These are phyloP conservation scores for Drosophila willistoni DNA, from an alignment of 1,140 invertebrate genomes.

Conservation along the genomic window DNA sequence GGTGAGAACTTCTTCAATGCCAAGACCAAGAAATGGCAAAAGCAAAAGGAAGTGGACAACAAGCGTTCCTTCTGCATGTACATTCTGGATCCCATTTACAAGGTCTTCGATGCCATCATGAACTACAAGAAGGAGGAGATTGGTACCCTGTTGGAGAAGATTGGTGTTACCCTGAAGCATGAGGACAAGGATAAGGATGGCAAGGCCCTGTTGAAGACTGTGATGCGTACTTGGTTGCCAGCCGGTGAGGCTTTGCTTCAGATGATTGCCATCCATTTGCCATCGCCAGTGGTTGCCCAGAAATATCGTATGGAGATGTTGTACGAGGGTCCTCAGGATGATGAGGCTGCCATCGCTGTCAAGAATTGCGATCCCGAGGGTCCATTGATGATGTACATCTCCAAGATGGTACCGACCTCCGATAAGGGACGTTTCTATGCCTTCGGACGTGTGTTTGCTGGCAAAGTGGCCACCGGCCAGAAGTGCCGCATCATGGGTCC, in stretches of 20 bases:
- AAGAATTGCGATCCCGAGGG: conserved; percentile 97
- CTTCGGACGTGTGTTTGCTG: conserved; percentile 99
- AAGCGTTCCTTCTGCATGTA: conserved; percentile 99
- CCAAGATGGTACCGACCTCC: conserved; percentile 99
- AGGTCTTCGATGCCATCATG: conserved; percentile 99
- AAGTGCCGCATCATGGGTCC: conserved; percentile 99
- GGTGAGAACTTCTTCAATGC: conserved; percentile 99
- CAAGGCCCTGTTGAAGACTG: conserved; percentile 95
- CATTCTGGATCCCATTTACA: conserved; percentile 99
- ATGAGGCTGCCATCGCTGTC: conserved; percentile 96
- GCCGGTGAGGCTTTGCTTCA: conserved; percentile 99
- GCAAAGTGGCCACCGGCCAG: conserved; percentile 95
- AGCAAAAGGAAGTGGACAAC: conserved; percentile 94
- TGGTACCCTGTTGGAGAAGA: conserved; percentile 92
- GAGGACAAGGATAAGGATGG: conserved; percentile 99
- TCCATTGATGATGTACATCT: conserved; percentile 99
- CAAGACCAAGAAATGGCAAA: conserved; percentile 99
- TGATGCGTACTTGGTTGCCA: conserved; percentile 99
- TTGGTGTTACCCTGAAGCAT: conserved; percentile 95
- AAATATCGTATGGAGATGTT: conserved; percentile 99
- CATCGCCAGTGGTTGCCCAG: conserved; percentile 99
- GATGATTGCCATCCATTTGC: conserved; percentile 99
- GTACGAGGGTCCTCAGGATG: conserved; percentile 98
- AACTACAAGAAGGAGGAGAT: conserved; percentile 99
- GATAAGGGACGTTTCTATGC: conserved; percentile 99